Base-by-base conservation (phyloP, 2,797 vertebrate genomes). In the Podargus strigoides region DNA sequence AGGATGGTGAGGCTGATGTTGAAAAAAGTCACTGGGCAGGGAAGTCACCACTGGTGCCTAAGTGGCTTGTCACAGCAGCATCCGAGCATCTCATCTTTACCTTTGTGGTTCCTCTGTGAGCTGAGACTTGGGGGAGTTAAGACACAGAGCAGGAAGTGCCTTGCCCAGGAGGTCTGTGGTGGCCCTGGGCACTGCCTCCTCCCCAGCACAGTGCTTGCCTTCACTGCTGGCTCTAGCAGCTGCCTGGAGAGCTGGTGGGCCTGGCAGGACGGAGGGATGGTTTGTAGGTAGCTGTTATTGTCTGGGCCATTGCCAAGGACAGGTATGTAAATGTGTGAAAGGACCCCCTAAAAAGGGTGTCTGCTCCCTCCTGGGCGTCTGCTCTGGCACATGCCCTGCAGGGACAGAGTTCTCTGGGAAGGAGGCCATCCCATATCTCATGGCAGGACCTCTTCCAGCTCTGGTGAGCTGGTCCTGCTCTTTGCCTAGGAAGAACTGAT, bases 51-150 rank as follows among this genome's bases (percentile, higher is more conserved):
- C 44, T 47, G 36, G 22, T 76, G 27, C 34, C 53, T 27, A 13
- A 26, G 13, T 81, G 77, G 49, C 37, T 58, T 58, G 36, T 73
- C 68, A 23, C 20, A 89, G 37, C 63, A 41, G 32, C 1, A 0
- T 41, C 60, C 0, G 2, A 49, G 46, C 0, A 0, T 44, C 36
- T 87, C 0, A 0, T 49, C 56, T 82, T 58, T 15, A 67, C 19
- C 9, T 14, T 16, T 36, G 8, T 37, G 44, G 16, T 56, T 66
- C 52, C 28, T 13, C 50, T 69, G 52, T 27, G 44, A 85, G 52
- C 63, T 74, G 90, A 44, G 44, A 49, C 21, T 44, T 74, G 47
- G 17, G 36, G 28, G 41, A 66, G 27, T 52, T 47, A 50, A 85
- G 66, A 14, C 26, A n/a, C 6, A 19, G 50, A 66, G 59, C 22